These are phyloP conservation scores for Nannoperca australis DNA, from an alignment of 2,797 vertebrate genomes.

Conservation along the genomic window DNA sequence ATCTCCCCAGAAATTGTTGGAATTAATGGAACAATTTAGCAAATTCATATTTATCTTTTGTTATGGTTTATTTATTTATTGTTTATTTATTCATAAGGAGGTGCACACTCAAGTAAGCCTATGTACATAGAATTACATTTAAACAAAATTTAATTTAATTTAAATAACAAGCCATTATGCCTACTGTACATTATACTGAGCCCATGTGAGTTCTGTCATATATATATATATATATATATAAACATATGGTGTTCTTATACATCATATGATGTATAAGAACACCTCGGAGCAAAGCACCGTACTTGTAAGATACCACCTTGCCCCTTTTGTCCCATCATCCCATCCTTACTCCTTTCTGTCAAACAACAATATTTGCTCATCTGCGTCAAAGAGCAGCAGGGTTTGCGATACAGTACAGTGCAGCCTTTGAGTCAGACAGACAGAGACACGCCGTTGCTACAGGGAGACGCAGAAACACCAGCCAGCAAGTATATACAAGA, in stretches of 20 bases:
- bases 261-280: neutral
- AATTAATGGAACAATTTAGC: neutral
- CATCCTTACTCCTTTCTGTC: slow-evolving; percentile 65
- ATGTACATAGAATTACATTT: neutral
- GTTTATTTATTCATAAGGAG: neutral
- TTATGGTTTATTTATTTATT: neutral
- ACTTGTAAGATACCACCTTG: slow-evolving; percentile 2
- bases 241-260: no score
- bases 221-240: neutral
- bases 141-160: neutral
- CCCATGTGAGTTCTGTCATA: neutral
- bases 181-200: no score
- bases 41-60: neutral
- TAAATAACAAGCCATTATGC: neutral
- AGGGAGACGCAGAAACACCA: slow-evolving; percentile 55
- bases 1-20: neutral
- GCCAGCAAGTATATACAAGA: slow-evolving; percentile 34
- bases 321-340: slow-evolving; percentile 47
- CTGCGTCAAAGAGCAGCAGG: slow-evolving; percentile 79
- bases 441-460: slow-evolving; percentile 34
- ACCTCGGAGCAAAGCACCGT: slow-evolving; percentile 17
- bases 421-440: slow-evolving; percentile 73
- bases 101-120: neutral
- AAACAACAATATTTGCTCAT: slow-evolving; percentile 84
- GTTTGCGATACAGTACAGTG: slow-evolving; percentile 72